Conservation (phyloP, 2,797 vertebrate genomes). For the Propithecus deckenii region DNA sequence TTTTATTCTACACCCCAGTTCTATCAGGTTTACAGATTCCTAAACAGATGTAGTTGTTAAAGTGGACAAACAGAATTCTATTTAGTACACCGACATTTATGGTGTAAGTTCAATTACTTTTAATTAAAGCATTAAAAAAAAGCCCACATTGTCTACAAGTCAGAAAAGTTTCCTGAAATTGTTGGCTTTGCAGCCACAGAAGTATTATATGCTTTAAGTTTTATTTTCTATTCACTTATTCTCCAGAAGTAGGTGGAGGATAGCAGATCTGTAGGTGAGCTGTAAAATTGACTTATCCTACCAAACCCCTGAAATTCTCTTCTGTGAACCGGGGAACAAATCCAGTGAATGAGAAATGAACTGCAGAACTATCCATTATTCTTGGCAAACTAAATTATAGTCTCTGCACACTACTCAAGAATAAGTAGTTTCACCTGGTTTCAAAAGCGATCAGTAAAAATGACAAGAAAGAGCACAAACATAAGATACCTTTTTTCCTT, state of each 20-base stretch:
- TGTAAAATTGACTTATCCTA: constrained; percentile 36
- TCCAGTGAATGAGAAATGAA: constrained; percentile 28
- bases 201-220: background rate
- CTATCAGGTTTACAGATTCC: background rate
- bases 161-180: background rate
- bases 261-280: constrained; percentile 1
- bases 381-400: constrained; percentile 62
- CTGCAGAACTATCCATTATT: constrained; percentile 1
- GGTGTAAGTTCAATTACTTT: background rate
- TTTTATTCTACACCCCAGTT: background rate
- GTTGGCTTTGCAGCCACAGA: background rate
- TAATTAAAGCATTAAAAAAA: background rate
- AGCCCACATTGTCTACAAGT: background rate
- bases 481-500: background rate
- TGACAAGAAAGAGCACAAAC: constrained; percentile 4
- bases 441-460: constrained; percentile 34
- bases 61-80: background rate
- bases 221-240: constrained; percentile 42
- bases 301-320: background rate
- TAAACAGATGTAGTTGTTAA: background rate
- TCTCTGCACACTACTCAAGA: constrained; percentile 12
- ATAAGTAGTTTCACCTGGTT: constrained; percentile 47
- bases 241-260: background rate
- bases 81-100: background rate
- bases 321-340: constrained; percentile 2